phyloP scores from a whole-genome alignment of 2,888 invertebrate species.

The Lasioglossum pauxillum region DNA sequence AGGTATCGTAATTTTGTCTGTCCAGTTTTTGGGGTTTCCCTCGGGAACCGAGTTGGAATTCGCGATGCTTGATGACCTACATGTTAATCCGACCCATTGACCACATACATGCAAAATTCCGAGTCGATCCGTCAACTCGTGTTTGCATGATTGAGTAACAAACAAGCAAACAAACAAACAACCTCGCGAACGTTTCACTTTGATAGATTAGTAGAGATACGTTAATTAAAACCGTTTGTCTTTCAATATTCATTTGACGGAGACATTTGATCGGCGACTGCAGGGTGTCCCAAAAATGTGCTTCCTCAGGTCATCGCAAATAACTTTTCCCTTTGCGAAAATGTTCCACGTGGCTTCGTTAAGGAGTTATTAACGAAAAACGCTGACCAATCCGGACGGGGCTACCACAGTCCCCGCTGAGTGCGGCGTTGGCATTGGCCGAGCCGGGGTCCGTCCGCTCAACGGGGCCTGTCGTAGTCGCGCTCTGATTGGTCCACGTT shows the following conservation, averaged over 20 bases:
- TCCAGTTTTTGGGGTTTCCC: neutral
- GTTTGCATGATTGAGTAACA: constrained; percentile 1
- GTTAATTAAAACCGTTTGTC: neutral
- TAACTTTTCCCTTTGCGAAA: too few species aligned
- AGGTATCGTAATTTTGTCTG: constrained; percentile 9
- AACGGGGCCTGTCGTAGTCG: too few species aligned
- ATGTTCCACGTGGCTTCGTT: too few species aligned
- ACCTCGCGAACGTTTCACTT: neutral
- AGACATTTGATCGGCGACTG: neutral
- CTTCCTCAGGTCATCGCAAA: too few species aligned
- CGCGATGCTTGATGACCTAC: constrained; percentile 6
- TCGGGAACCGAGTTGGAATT: neutral
- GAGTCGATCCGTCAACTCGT: neutral
- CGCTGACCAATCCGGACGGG: too few species aligned
- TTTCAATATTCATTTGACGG: neutral
- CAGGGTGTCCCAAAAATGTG: too few species aligned
- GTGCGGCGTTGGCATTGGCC: too few species aligned
- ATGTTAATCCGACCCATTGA: neutral
- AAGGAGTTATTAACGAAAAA: too few species aligned
- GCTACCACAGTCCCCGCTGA: too few species aligned
- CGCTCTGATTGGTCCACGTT: too few species aligned
- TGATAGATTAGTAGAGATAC: neutral
- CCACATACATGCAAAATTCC: constrained; percentile 15
- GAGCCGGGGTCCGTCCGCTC: too few species aligned
- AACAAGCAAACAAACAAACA: neutral